Conservation (phyloP, 92 coral and sea anemone species). For the Nematostella vectensis region DNA sequence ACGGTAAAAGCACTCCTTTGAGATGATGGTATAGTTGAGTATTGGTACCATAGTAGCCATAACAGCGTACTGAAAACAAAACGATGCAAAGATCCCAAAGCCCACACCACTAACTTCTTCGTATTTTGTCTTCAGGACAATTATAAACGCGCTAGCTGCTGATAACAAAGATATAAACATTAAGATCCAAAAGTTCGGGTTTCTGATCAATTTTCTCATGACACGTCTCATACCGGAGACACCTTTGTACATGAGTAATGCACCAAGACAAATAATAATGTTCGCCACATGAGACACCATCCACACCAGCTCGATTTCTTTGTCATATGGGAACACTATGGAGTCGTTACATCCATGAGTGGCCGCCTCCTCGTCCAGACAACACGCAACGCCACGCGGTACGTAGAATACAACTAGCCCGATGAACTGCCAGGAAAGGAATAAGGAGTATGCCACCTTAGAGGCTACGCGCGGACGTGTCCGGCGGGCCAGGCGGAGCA, state of each 20-base stretch:
- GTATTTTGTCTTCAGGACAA: slow-evolving; percentile 3
- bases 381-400: slow-evolving; percentile 2
- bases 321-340: neutral
- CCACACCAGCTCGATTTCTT: slow-evolving; percentile 7
- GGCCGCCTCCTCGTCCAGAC: neutral
- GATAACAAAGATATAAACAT: slow-evolving; percentile 1
- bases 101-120: neutral
- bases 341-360: neutral
- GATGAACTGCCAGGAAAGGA: slow-evolving; percentile 1
- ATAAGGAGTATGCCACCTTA: too few relatives aligned
- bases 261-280: neutral
- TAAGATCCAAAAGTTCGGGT: slow-evolving; percentile 8
- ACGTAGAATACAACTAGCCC: neutral
- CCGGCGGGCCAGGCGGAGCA: too few relatives aligned
- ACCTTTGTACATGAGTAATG: neutral
- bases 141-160: neutral
- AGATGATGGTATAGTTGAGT: slow-evolving; percentile 8
- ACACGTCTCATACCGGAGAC: slow-evolving; percentile 1
- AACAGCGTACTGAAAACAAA: slow-evolving; percentile 1
- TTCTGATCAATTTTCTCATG: neutral
- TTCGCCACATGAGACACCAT: slow-evolving; percentile 4
- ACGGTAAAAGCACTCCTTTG: neutral
- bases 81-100: neutral
- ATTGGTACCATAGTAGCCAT: slow-evolving; percentile 4
- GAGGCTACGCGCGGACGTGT: too few relatives aligned